Evolutionary conservation across 2,113 vertebrate species (phyloP).

Genomic region (Cochlearius cochlearius): DNA sequence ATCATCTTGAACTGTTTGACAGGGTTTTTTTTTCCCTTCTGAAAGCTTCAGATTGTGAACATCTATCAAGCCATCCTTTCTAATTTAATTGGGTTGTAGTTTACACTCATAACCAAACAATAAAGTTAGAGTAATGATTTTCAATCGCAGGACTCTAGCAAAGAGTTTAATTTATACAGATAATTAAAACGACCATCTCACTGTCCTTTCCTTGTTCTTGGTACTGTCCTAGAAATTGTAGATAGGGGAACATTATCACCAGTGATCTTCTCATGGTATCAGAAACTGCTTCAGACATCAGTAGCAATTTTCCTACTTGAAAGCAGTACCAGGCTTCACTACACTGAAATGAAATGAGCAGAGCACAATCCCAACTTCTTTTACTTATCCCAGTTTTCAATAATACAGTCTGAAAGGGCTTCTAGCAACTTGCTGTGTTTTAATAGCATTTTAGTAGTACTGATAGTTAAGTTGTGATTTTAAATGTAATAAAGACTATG

Average conservation of each 20-base stretch:
- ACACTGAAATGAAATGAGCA: not conserved
- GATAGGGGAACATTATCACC: not conserved
- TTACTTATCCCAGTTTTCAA: not conserved
- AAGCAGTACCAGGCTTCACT: not conserved
- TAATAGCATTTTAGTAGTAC: slow-evolving; percentile 5
- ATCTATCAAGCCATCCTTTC: slow-evolving; percentile 34
- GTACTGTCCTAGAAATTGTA: slow-evolving; percentile 4
- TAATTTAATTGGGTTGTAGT: slow-evolving; percentile 67
- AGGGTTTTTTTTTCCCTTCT: not conserved
- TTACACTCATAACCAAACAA: slow-evolving; percentile 69
- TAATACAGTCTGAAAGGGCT: slow-evolving; percentile 32
- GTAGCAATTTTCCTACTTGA: not conserved
- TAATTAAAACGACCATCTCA: slow-evolving; percentile 68
- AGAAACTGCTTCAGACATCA: not conserved
- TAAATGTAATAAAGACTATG: not conserved
- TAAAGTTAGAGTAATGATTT: slow-evolving; percentile 68
- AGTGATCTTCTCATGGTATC: not conserved
- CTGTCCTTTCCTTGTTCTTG: slow-evolving; percentile 63
- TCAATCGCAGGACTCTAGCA: slow-evolving; percentile 60
- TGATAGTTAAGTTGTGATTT: slow-evolving; percentile 35
- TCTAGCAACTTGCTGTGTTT: slow-evolving; percentile 4
- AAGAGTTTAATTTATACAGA: slow-evolving; percentile 66
- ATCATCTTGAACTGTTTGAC: not conserved
- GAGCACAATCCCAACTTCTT: not conserved
- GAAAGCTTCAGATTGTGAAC: not conserved